Percentiles rank a stretch among this genome's conserved stretches.
These are phyloP conservation scores for Parambassis ranga DNA, from an alignment of 2,797 vertebrate species.

Conservation along the genomic window DNA sequence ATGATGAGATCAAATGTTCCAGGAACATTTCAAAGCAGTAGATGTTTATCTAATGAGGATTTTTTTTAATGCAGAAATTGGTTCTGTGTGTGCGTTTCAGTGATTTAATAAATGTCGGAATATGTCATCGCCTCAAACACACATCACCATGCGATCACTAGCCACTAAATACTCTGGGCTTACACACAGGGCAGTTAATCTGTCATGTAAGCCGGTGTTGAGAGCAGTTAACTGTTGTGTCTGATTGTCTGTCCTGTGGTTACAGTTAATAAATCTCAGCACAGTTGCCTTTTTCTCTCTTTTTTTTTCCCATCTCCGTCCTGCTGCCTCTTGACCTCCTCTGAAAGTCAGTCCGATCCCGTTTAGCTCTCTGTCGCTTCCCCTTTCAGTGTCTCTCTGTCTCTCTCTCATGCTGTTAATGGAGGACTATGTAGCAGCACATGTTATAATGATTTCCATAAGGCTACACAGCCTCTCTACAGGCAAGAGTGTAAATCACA, in stretches of 20 bases:
- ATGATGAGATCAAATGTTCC: constrained; percentile 46
- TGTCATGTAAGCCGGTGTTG: constrained; percentile 14
- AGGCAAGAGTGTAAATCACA: constrained; percentile 52
- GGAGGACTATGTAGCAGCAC: constrained; percentile 69
- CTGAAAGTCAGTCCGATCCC: constrained; percentile 33
- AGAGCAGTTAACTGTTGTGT: constrained; percentile 43
- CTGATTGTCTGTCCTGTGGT: constrained; percentile 48
- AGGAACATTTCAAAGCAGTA: constrained; percentile 20
- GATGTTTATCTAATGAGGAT: constrained; percentile 13
- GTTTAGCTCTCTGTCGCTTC: constrained; percentile 37
- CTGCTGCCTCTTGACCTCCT: constrained; percentile 59
- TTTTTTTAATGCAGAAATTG: neutral
- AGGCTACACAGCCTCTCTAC: constrained; percentile 49
- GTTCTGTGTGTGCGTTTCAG: neutral
- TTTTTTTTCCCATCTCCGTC: constrained; percentile 44
- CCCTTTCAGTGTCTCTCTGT: constrained; percentile 44
- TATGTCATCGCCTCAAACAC: constrained; percentile 26
- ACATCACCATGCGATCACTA: constrained; percentile 23
- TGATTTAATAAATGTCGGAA: constrained; percentile 8
- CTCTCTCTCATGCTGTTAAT: constrained; percentile 67
- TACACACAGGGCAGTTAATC: constrained; percentile 38
- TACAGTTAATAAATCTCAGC: constrained; percentile 63
- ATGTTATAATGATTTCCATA: constrained; percentile 79
- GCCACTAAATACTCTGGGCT: constrained; percentile 2
- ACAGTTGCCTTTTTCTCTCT: constrained; percentile 24